Evolutionary conservation across 1,140 invertebrate species (phyloP), one percentile per base, ranked within the genome.

Genomic region (Sminthurides bifidus): DNA sequence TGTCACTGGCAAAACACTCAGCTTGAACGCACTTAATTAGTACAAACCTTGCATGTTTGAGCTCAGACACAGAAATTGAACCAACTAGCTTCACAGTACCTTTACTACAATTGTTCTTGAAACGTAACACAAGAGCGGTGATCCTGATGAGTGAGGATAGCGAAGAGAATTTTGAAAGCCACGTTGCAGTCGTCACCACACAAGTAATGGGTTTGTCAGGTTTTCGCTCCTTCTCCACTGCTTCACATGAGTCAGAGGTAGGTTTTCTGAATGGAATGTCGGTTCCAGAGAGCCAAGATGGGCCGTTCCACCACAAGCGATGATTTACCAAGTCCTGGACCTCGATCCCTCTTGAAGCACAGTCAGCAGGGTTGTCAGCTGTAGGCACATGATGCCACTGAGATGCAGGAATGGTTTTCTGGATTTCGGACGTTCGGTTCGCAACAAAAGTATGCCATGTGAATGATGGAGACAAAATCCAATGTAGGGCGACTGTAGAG

Each of bases 401-500:
- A 0, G 29, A 2, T 14, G 45, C 2, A 23, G 30, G 1, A 3
- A 19, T 2, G 2, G 12, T 6, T 0, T 33, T 21, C 30, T 66
- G 65, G 33, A 73, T 70, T 60, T 68, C 41, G 40, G 54, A 48
- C 0, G 71, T 68, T 46, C 70, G 40, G 60, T 75, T 71, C 0
- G 58, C 66, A 2, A 74, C 70, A 61, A 69, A 74, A 0, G 61
- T 65, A 62, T 72, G 68, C 54, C 66, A 65, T 23, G 53, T 46
- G 21, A 54, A 40, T 8, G 67, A 61, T 14, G 65, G 29, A 15
- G 37, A 56, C 14, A 56, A 41, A 6, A 74, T 63, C 70, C 71
- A 74, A 2, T 64, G 37, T 10, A 73, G 40, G 1, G 66, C 66
- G n/a, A 73, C 65, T 5, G 54, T 67, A 0, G 71, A 73, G 62